Evolutionary conservation across 1,140 invertebrate genomes (phyloP).

Genomic region (Ylistrum balloti): DNA sequence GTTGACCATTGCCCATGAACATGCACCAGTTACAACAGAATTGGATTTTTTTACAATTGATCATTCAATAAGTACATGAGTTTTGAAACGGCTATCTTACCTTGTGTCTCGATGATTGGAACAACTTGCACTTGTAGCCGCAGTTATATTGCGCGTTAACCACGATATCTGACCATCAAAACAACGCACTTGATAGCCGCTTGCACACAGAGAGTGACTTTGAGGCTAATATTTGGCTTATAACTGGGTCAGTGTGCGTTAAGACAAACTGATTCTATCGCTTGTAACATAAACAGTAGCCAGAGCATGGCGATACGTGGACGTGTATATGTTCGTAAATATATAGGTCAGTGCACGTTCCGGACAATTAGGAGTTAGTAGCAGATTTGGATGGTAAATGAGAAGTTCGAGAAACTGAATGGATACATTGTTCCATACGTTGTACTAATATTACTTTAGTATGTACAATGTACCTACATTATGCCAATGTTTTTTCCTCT

Average conservation of each 20-base stretch:
- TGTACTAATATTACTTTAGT: too few relatives aligned
- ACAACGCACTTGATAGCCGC: not conserved
- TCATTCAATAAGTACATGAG: too few relatives aligned
- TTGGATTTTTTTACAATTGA: too few relatives aligned
- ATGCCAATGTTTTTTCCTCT: too few relatives aligned
- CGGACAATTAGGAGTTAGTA: not conserved
- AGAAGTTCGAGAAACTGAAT: not conserved
- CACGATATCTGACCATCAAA: not conserved
- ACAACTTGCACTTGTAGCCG: too few relatives aligned
- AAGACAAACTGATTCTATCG: not conserved
- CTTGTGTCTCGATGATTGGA: too few relatives aligned
- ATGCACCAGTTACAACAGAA: too few relatives aligned
- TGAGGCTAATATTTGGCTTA: not conserved
- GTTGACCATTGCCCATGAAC: too few relatives aligned
- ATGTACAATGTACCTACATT: too few relatives aligned
- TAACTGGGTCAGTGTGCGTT: not conserved
- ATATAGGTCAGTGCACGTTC: constrained; percentile 3
- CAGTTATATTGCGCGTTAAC: not conserved
- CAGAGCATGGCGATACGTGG: not conserved
- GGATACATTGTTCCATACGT: too few relatives aligned
- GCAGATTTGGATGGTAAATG: not conserved
- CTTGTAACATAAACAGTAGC: not conserved
- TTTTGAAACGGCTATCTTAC: too few relatives aligned
- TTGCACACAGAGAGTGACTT: not conserved
- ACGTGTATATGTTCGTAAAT: not conserved